Base-by-base conservation (phyloP, 2,113 vertebrate species). In the Opisthocomus hoazin region DNA sequence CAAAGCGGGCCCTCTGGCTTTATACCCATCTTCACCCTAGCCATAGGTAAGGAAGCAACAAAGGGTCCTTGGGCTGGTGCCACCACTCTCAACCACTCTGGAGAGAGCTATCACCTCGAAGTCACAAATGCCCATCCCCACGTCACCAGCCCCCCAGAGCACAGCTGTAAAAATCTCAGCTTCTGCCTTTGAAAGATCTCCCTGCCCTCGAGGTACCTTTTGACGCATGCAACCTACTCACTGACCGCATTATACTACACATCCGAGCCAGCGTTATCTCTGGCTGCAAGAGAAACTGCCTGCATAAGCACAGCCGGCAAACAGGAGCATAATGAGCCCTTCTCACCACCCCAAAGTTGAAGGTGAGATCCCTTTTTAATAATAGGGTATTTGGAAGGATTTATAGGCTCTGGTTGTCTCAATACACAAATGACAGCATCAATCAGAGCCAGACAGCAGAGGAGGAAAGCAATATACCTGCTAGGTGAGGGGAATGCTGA, bases 281-380 rank as follows among this genome's bases (percentile, higher is more conserved):
- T 9, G 3, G 58, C 79, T 93, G 58, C 85, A 61, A 12, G 73
- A 94, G 95, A 61, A 46, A 13, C 46, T 48, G 71, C 32, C 70
- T 87, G 79, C 82, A 92, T n/a, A 84, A 78, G 90, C 91, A 91
- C 50, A 91, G 77, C 94, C 71, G 90, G 87, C 88, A 91, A 92
- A 87, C 65, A 96, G 76, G 57, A 93, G 79, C 64, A 46, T 74
- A 87, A 93, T 69, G 85, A 91, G 87, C 41, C 60, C 84, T 81
- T 63, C 84, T 93, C 54, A 32, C 84, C 54, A 93, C 23, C 66
- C 81, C 70, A 48, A 87, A 94, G 92, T 50, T 95, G 96, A 96
- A 97, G 94, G 93, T 93, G 90, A 97, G 87, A 95, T 95, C 57
- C 43, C 69, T 94, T 94, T 96, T 96, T 96, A 96, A 96, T 95